phyloP scores from a whole-genome alignment of 2,797 vertebrate species.

The Esox masquinongy region DNA sequence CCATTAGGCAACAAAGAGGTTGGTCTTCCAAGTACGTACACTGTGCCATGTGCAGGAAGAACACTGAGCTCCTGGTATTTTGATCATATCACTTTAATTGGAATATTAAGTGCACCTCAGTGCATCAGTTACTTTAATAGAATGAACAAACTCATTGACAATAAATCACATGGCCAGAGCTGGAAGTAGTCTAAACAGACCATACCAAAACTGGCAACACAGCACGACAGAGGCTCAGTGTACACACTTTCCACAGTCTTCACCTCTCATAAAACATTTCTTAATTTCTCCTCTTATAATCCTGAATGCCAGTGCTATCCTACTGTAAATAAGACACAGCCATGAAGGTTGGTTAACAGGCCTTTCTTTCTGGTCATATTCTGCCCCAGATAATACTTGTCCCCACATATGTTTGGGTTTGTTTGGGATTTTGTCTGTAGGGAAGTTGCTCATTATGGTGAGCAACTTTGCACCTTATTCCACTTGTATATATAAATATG shows the following conservation, averaged over 20 bases:
- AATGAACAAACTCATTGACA: neutral
- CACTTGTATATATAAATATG: no score
- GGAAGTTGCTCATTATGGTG: no score
- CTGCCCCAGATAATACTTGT: neutral
- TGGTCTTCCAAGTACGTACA: neutral
- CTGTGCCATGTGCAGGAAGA: neutral
- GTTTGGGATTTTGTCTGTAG: no score
- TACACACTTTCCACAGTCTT: neutral
- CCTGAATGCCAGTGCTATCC: neutral
- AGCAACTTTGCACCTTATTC: no score
- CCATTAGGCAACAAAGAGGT: neutral
- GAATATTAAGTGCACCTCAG: slow-evolving; percentile 1
- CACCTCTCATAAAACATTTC: neutral
- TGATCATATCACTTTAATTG: slow-evolving; percentile 14
- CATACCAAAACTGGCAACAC: neutral
- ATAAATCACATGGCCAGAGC: neutral
- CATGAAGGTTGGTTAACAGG: neutral
- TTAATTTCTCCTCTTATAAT: neutral
- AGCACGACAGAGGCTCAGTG: neutral
- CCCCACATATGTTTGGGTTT: neutral
- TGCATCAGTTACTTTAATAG: neutral
- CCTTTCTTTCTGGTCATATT: neutral
- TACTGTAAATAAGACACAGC: neutral
- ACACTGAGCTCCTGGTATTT: neutral
- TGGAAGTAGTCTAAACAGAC: neutral